These are phyloP conservation scores for Petrocephalus zakoni DNA, from an alignment of 2,113 vertebrate species.

Conservation along the genomic window DNA sequence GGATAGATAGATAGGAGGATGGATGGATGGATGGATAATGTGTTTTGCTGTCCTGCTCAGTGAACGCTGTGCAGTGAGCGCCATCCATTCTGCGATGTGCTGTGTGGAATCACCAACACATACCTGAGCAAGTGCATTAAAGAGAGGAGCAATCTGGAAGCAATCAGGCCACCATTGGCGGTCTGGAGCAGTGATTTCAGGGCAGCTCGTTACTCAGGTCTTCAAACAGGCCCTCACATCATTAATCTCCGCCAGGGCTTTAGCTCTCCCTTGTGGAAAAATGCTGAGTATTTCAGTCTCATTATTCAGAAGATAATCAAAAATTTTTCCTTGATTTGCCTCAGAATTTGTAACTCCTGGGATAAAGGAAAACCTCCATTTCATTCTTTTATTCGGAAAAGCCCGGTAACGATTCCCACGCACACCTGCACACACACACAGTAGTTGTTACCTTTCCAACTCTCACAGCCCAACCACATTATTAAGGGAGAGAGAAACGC, in stretches of 20 bases:
- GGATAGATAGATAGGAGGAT: not conserved
- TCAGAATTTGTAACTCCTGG: not conserved
- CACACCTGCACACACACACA: not conserved
- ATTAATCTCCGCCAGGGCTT: conserved; percentile 9
- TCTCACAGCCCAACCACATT: not conserved
- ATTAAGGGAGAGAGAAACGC: not conserved
- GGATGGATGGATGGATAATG: not conserved
- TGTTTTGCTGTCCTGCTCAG: not conserved
- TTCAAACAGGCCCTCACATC: conserved; percentile 15
- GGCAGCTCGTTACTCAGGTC: conserved; percentile 19
- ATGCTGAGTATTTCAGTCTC: not conserved
- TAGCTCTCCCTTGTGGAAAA: not conserved
- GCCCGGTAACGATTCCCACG: not conserved
- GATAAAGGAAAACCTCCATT: not conserved
- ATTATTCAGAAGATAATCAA: not conserved
- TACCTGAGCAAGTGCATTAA: not conserved
- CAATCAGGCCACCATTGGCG: not conserved
- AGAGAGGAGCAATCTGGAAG: not conserved
- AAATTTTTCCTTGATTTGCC: not conserved
- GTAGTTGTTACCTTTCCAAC: not conserved
- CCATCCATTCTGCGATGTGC: not conserved
- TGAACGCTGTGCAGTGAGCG: not conserved
- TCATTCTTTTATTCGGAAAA: not conserved
- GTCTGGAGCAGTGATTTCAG: not conserved
- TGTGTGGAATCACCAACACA: not conserved